These are phyloP conservation scores for Unio pictorum DNA, from an alignment of 2,888 invertebrate genomes.

Conservation along the genomic window DNA sequence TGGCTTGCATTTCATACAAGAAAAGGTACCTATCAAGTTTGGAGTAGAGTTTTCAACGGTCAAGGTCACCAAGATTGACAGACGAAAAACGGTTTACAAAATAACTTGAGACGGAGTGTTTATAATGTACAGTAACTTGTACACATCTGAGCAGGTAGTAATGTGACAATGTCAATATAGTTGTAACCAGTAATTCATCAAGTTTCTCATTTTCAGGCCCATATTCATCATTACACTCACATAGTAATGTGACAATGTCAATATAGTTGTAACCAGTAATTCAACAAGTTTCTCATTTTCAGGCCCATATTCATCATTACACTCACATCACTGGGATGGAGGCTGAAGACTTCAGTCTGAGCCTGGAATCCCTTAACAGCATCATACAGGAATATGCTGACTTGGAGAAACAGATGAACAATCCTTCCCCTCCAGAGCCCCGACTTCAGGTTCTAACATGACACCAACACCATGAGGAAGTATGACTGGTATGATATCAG, in stretches of 20 bases:
- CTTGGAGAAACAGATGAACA: slow-evolving; percentile 57
- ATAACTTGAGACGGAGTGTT: no score
- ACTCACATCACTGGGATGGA: slow-evolving; percentile 71
- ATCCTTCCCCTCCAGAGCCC: slow-evolving; percentile 50
- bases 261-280: no score
- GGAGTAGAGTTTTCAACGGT: no score
- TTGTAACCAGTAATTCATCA: background rate
- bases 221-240: slow-evolving; percentile 72
- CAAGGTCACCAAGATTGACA: no score
- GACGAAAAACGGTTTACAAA: no score
- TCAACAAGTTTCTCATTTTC: slow-evolving; percentile 12
- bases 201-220: slow-evolving; percentile 62
- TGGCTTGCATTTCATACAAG: no score
- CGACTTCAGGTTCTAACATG: slow-evolving; percentile 53
- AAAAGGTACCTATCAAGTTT: no score
- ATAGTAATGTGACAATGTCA: slow-evolving; percentile 20
- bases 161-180: no score
- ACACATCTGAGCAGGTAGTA: no score
- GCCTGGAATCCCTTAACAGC: slow-evolving; percentile 62
- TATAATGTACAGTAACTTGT: no score
- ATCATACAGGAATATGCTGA: slow-evolving; percentile 65
- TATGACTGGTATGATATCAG: slow-evolving; percentile 79
- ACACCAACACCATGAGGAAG: slow-evolving; percentile 85
- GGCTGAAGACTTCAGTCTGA: slow-evolving; percentile 61
- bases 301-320: slow-evolving; percentile 73